Evolutionary conservation across 2,797 vertebrate species (phyloP).

Genomic region (Limosa lapponica): DNA sequence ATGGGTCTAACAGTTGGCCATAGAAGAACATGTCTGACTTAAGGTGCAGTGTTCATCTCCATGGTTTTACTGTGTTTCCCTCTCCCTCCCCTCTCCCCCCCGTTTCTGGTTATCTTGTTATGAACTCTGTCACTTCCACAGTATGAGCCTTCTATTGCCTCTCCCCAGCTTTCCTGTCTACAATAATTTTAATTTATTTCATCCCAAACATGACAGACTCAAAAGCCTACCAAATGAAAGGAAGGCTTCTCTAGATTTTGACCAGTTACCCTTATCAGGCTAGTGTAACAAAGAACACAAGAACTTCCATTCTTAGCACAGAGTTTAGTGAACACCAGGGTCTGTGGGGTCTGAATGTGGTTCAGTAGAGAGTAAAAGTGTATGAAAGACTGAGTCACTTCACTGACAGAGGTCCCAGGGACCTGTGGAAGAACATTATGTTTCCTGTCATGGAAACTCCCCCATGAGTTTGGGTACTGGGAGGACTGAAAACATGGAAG

Average conservation of each 20-base stretch:
- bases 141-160: neutral
- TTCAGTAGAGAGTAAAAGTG: fast-evolving
- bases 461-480: neutral
- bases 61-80: neutral
- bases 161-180: neutral
- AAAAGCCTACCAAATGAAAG: neutral
- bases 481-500: neutral
- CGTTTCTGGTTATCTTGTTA: neutral
- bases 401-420: neutral
- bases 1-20: neutral
- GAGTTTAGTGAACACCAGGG: neutral
- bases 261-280: neutral
- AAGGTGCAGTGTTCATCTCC: neutral
- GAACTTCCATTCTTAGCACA: neutral
- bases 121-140: neutral
- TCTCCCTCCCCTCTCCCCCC: fast-evolving
- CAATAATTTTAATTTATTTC: neutral
- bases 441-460: neutral
- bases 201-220: neutral
- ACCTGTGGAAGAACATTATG: neutral
- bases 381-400: neutral
- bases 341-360: neutral
- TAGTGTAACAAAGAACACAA: neutral
- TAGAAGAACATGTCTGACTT: neutral
- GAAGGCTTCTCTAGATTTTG: neutral